A percentile compares a stretch with the other conserved stretches of the same genome.
Conservation (phyloP, 2,113 vertebrate genomes). For the Macrotis lagotis region DNA sequence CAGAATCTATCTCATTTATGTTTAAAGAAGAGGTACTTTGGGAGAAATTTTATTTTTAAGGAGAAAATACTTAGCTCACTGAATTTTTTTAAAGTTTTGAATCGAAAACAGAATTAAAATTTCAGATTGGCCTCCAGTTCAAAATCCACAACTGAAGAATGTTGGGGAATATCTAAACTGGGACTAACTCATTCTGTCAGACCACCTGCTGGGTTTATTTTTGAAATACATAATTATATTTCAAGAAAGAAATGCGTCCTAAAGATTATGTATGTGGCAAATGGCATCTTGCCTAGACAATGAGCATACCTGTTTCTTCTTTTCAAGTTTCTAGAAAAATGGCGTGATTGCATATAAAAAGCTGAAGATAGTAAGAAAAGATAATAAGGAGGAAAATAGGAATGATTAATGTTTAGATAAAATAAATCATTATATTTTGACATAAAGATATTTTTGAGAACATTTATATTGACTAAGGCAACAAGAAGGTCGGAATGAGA, state of each 20-base stretch:
- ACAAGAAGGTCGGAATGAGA: no score
- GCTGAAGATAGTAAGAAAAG: neutral
- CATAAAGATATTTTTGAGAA: neutral
- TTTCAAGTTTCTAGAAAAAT: neutral
- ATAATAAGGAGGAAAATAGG: neutral
- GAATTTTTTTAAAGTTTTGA: slow-evolving; percentile 15
- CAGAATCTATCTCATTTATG: neutral
- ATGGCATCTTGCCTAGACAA: neutral
- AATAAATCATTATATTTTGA: neutral
- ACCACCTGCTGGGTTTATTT: neutral
- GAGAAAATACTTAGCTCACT: neutral
- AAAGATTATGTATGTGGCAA: neutral
- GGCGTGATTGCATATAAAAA: neutral
- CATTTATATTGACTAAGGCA: no score
- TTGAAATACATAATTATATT: neutral
- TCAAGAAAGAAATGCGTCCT: neutral
- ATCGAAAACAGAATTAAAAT: slow-evolving; percentile 25
- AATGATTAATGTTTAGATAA: neutral
- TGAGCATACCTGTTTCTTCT: neutral
- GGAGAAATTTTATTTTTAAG: neutral
- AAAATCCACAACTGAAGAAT: neutral
- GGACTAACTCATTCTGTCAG: neutral
- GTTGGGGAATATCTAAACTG: neutral
- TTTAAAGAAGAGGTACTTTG: neutral
- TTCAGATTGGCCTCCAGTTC: neutral